A percentile compares a stretch with the other conserved stretches of the same genome.
Evolutionary conservation across 2,113 vertebrate genomes (phyloP).

Genomic region (Centrocercus urophasianus): DNA sequence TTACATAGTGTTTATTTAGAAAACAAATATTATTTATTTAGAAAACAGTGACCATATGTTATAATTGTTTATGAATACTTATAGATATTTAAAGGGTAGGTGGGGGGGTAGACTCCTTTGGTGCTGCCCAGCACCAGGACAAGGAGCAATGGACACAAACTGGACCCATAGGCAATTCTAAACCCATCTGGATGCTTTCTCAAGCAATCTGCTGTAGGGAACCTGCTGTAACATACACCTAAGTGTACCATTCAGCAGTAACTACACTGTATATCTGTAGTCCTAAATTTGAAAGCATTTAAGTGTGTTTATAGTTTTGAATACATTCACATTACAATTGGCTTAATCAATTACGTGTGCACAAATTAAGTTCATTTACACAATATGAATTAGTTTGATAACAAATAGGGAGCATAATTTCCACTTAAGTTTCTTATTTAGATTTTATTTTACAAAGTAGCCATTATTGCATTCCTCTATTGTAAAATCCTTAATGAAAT

Average conservation of each 20-base stretch:
- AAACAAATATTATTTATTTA: too few species aligned
- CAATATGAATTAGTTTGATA: neutral
- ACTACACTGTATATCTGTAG: neutral
- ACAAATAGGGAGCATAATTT: neutral
- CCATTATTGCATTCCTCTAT: neutral
- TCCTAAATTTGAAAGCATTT: neutral
- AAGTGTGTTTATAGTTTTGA: neutral
- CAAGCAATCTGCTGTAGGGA: neutral
- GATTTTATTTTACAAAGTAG: neutral
- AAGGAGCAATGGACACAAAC: neutral
- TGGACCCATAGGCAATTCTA: neutral
- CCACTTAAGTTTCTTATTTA: neutral
- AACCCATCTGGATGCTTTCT: neutral
- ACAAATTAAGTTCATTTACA: neutral
- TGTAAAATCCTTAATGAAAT: conserved; percentile 3
- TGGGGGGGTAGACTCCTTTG: too few species aligned
- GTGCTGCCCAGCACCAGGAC: neutral
- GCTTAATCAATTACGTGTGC: neutral
- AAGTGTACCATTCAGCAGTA: neutral
- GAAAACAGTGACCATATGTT: too few species aligned
- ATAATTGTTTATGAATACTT: too few species aligned
- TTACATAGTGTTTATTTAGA: neutral
- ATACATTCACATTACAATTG: neutral
- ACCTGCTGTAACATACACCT: neutral
- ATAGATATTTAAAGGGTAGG: too few species aligned